phyloP scores from a whole-genome alignment of 2,797 vertebrate genomes.

The Smutsia gigantea region DNA sequence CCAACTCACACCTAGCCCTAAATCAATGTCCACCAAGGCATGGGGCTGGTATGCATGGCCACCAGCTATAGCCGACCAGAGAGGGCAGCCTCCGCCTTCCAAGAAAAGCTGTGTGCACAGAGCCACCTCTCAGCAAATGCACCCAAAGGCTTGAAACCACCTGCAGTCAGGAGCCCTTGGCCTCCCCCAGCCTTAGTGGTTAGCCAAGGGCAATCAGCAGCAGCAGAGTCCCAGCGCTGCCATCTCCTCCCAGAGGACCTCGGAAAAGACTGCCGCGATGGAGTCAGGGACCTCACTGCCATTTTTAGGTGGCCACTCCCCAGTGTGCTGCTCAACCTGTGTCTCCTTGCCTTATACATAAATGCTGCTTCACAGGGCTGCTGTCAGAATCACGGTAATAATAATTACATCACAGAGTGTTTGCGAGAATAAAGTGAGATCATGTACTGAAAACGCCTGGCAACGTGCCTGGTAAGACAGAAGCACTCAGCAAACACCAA shows the following conservation, averaged over 20 bases:
- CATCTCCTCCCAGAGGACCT: not conserved
- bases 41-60: not conserved
- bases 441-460: constrained; percentile 9
- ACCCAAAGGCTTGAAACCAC: not conserved
- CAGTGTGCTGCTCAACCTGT: not conserved
- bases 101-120: not conserved
- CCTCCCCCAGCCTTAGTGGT: not conserved
- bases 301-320: not conserved
- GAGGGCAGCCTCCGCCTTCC: constrained; percentile 66
- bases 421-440: constrained; percentile 56
- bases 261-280: not conserved
- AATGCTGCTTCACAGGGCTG: not conserved
- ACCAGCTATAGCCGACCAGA: constrained; percentile 42
- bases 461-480: constrained; percentile 3
- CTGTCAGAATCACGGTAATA: not conserved
- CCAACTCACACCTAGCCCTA: not conserved
- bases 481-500: not conserved
- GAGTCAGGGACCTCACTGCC: not conserved
- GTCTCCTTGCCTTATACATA: not conserved
- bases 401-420: constrained; percentile 9
- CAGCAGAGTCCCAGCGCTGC: not conserved
- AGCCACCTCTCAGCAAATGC: not conserved
- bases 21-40: not conserved
- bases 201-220: not conserved
- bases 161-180: not conserved